These are phyloP conservation scores for Torymus auratus DNA, from an alignment of 2,888 invertebrate genomes.

Conservation along the genomic window DNA sequence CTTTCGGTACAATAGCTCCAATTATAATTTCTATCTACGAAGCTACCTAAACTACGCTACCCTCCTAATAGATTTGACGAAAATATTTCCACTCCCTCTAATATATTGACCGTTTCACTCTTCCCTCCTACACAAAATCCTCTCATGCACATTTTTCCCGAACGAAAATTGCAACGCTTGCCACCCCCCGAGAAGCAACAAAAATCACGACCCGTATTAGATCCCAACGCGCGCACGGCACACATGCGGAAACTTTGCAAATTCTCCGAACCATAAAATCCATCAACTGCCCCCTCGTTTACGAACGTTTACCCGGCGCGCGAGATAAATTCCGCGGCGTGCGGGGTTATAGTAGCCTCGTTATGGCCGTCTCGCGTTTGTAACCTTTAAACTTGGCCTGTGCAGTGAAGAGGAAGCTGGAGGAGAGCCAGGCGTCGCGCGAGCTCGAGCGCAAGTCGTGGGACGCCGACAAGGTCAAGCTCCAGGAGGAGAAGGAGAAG, in stretches of 20 bases:
- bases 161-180: too few species aligned
- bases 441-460: slow-evolving; percentile 71
- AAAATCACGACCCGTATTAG: too few species aligned
- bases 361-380: too few species aligned
- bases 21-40: too few species aligned
- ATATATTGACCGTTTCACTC: neutral
- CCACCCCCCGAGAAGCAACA: too few species aligned
- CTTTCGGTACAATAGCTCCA: too few species aligned
- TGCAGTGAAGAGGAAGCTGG: slow-evolving; percentile 79
- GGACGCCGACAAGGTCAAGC: slow-evolving; percentile 78
- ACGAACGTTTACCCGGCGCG: too few species aligned
- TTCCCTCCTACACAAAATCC: neutral
- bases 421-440: slow-evolving; percentile 74
- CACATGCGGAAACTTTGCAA: slow-evolving; percentile 8
- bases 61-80: slow-evolving; percentile 1
- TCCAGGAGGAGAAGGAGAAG: slow-evolving; percentile 78
- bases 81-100: neutral
- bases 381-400: too few species aligned
- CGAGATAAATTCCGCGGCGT: neutral
- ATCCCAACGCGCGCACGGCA: neutral
- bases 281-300: neutral
- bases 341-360: neutral
- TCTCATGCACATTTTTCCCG: too few species aligned
- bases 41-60: too few species aligned
- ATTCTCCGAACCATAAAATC: slow-evolving; percentile 14